Evolutionary conservation across 1,140 invertebrate genomes (phyloP), one percentile per base, ranked within the genome.

Genomic region (Matsumurasca onukii): DNA sequence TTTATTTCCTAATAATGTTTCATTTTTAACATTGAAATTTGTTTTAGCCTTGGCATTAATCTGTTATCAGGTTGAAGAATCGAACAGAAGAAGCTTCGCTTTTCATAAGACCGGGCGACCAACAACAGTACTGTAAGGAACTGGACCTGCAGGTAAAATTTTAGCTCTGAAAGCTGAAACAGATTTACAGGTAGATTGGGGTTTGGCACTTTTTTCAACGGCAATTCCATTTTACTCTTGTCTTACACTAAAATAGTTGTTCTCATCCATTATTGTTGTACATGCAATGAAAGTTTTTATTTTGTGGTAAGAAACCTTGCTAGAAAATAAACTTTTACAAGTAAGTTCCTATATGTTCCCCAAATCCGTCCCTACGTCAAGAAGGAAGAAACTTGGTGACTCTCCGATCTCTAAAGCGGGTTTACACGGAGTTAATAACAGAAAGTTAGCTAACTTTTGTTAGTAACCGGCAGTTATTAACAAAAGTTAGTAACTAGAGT

Each of bases 51-150:
- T 51, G n/a, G n/a, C n/a, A n/a, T n/a, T n/a, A n/a, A n/a, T n/a
- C 34, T 39, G 17, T 39, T 39, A 39, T 29, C 25, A 59, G 55
- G 30, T 59, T 27, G 55, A 59, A 59, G 55, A 59, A 27, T 27
- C 2, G 9, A 25, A 22, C 13, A n/a, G 55, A 59, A 24, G 3
- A 13, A 27, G 55, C 34, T 45, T 12, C 9, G 17, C 34, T 45
- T 17, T 9, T 9, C 34, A 45, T 45, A 59, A 24, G 24, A 27
- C 9, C 25, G 30, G 25, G 24, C 2, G 55, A 13, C 25, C 55
- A 59, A 24, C 13, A 59, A 27, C 55, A 59, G 3, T 59, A 59
- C 25, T 27, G 55, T 24, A 59, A 29, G 3, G 22, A 59, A 5
- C 30, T 59, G 25, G 55, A 27, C 30, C 13, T 27, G 25, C 55